Evolutionary conservation across 2,113 vertebrate species (phyloP), one percentile per base, ranked within the genome.

Genomic region (Trochalopteron elliotii): DNA sequence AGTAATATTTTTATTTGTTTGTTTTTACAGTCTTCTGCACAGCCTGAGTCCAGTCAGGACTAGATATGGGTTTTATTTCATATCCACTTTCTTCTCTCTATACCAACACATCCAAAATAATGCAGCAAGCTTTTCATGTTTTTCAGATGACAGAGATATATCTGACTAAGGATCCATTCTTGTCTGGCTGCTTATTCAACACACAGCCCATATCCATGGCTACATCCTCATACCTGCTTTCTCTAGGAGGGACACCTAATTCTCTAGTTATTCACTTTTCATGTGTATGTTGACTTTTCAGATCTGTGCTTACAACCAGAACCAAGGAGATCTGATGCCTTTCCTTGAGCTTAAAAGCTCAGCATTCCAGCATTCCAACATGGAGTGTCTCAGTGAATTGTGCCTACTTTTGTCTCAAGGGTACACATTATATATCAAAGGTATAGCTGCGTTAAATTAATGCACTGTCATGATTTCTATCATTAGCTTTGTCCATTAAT

Each of bases 401-500:
- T 59, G 44, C 7, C 47, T 84, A 12, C 40, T 90, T 90, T 75
- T 50, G 17, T 90, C 90, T 94, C 76, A 71, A 93, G 59, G 30
- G 35, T 90, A 72, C 65, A 20, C 55, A 50, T 76, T 76, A 76
- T 19, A 37, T 12, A 90, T 87, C 83, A 88, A 91, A 92, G 35
- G 52, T 33, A 82, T 8, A 81, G 94, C 92, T 96, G 89, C 18
- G 69, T 83, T 77, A 96, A 97, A 98, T 98, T 97, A 98, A 98
- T 98, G 97, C 75, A 0, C 65, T 89, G 76, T 92, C 95, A 97
- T 94, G 97, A 88, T 84, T 96, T 91, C 78, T 67, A 90, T 84
- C 72, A 94, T 96, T 57, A 86, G 57, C n/a, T 96, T 96, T 97
- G 92, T 95, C 94, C 89, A 93, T 97, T 98, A 97, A 97, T 97